These are phyloP conservation scores for Betta splendens DNA, from an alignment of 2,797 vertebrate genomes.

Conservation along the genomic window DNA sequence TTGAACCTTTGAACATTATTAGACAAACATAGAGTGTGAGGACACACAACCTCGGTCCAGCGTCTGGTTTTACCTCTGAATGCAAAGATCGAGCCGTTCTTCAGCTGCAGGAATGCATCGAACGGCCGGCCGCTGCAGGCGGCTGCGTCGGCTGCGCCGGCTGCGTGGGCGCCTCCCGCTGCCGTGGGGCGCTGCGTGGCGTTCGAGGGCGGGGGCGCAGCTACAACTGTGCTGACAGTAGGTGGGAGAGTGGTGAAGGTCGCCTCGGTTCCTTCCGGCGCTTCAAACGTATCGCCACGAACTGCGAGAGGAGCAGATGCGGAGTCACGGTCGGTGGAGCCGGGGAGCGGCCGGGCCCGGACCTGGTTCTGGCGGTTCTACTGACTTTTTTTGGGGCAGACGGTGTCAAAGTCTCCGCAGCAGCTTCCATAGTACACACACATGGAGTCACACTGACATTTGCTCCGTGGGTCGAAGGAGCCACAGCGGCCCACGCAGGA, in stretches of 20 bases:
- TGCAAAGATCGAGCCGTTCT: slow-evolving; percentile 92
- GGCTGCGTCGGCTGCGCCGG: slow-evolving; percentile 61
- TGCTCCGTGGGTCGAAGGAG: slow-evolving; percentile 75
- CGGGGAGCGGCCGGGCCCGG: no score
- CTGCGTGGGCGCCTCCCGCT: not conserved
- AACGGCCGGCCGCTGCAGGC: slow-evolving; percentile 87
- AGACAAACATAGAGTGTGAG: no score
- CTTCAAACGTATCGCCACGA: slow-evolving; percentile 89
- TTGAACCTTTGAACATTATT: no score
- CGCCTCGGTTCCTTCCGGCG: slow-evolving; percentile 61
- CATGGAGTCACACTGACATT: slow-evolving; percentile 93
- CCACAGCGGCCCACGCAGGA: slow-evolving; percentile 87
- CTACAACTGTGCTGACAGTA: not conserved
- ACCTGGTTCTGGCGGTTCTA: not conserved
- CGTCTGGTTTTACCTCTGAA: slow-evolving; percentile 86
- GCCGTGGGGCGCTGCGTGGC: not conserved
- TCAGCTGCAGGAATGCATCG: slow-evolving; percentile 92
- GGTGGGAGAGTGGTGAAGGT: not conserved
- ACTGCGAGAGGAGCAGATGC: slow-evolving; percentile 61
- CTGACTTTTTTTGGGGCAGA: slow-evolving; percentile 88
- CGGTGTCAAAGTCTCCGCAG: slow-evolving; percentile 82
- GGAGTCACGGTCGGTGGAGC: no score
- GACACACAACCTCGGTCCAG: no score
- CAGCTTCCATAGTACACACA: slow-evolving; percentile 94
- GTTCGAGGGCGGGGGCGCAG: not conserved